Evolutionary conservation across 1,140 invertebrate genomes (phyloP), one percentile per base, ranked within the genome.

Genomic region (Phenacoccus solenopsis): DNA sequence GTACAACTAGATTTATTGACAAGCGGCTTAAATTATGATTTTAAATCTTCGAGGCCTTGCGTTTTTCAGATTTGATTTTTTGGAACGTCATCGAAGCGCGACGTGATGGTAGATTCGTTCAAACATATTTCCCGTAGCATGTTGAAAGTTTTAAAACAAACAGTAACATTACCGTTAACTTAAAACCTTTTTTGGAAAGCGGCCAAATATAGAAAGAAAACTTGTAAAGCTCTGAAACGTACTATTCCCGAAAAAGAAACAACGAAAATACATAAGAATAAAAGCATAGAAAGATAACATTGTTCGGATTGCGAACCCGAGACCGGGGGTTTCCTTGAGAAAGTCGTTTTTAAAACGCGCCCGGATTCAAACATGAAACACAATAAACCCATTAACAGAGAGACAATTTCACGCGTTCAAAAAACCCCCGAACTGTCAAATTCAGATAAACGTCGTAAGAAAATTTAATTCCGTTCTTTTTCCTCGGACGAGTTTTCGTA

Each of bases 311-410:
- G 38, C 20, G 12, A 49, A n/a, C 16, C 16, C n/a, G n/a, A n/a
- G n/a, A n/a, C n/a, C n/a, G n/a, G n/a, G n/a, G n/a, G n/a, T 49
- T n/a, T 49, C 16, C 38, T 10, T 49, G 20, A 49, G 38, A 49
- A 49, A 49, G 38, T 49, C 38, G 38, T 49, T 49, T 49, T 49
- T n/a, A 16, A 5, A 49, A 49, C 13, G 20, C 38, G 38, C 20
- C 13, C 16, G 20, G 38, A 49, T 49, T 49, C 38, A 16, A 49
- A 49, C 38, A 49, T 49, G 10, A 64, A 64, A 64, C 59, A 64
- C 25, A 64, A 64, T 64, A 64, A 64, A 64, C 59, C 59, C 59
- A 64, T 64, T 64, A 64, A 64, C 21, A 64, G 20, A 64, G 7
- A 64, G 25, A 20, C 59, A 64, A 64, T 64, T 64, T 64, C 25